phyloP scores from a whole-genome alignment of 2,888 invertebrate species.

The Agrochola lota region DNA sequence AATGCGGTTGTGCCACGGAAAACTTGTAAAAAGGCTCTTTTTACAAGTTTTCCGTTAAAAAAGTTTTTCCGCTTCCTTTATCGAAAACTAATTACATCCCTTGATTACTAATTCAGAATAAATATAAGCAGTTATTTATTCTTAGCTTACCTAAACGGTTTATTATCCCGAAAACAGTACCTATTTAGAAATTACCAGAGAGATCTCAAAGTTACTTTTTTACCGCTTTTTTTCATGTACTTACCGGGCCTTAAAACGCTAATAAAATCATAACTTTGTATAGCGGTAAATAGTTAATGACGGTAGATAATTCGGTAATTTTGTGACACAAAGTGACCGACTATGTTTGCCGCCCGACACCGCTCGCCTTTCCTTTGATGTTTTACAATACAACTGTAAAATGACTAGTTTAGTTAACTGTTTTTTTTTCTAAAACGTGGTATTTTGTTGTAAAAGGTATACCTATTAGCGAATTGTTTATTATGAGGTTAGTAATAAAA shows the following conservation, averaged over 20 bases:
- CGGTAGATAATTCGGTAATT: constrained; percentile 35
- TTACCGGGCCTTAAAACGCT: constrained; percentile 1
- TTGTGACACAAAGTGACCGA: constrained; percentile 24
- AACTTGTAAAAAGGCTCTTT: too few species aligned
- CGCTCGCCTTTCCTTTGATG: constrained; percentile 50
- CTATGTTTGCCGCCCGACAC: constrained; percentile 16
- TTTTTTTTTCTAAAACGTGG: constrained; percentile 37
- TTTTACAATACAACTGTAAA: constrained; percentile 53
- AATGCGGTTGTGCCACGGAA: too few species aligned
- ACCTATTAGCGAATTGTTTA: constrained; percentile 30
- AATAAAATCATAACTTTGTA: constrained; percentile 43
- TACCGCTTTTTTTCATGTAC: constrained; percentile 10
- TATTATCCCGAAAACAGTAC: neutral
- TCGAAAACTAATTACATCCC: neutral
- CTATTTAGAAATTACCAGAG: constrained; percentile 7
- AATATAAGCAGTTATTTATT: neutral
- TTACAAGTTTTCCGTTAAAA: neutral
- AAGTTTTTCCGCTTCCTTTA: neutral
- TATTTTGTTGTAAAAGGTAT: constrained; percentile 49
- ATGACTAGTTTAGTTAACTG: constrained; percentile 29
- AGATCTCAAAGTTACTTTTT: neutral
- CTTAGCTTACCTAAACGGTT: neutral
- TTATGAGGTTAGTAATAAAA: constrained; percentile 25
- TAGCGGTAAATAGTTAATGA: constrained; percentile 57
- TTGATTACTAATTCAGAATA: neutral